These are phyloP conservation scores for Pollenia labialis DNA, from an alignment of 2,888 invertebrate genomes.

Conservation along the genomic window DNA sequence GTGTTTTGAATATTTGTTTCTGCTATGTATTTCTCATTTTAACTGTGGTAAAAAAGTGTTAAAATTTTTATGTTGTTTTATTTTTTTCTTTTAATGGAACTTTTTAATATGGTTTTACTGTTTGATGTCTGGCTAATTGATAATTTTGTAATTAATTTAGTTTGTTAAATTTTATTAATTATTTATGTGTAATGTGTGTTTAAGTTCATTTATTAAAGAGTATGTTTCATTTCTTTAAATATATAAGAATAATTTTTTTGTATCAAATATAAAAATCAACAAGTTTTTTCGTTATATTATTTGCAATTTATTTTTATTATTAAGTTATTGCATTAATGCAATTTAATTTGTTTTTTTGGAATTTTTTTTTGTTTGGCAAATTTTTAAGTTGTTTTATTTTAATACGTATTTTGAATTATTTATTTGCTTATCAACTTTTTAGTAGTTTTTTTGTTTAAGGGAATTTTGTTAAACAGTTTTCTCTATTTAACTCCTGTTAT, in stretches of 20 bases:
- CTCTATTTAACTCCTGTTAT: constrained; percentile 60
- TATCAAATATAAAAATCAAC: constrained; percentile 85
- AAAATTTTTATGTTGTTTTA: too few relatives aligned
- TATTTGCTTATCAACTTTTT: constrained; percentile 41
- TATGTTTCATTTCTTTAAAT: constrained; percentile 59
- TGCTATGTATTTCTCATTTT: neutral
- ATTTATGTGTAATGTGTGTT: constrained; percentile 27
- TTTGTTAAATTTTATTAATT: constrained; percentile 33
- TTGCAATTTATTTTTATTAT: constrained; percentile 46
- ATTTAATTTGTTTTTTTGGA: constrained; percentile 30
- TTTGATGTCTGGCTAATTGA: constrained; percentile 22
- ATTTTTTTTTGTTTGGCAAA: constrained; percentile 53
- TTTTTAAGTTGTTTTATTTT: constrained; percentile 55
- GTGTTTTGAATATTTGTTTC: constrained; percentile 24
- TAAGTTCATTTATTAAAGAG: constrained; percentile 18
- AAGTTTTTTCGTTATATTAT: constrained; percentile 77
- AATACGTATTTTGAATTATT: constrained; percentile 61
- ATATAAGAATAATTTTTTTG: constrained; percentile 78
- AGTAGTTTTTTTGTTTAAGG: constrained; percentile 68
- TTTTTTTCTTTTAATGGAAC: too few relatives aligned
- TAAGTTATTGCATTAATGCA: constrained; percentile 45
- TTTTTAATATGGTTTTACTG: neutral
- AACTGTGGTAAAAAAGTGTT: constrained; percentile 34
- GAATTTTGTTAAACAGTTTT: constrained; percentile 48
- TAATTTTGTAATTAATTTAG: constrained; percentile 14